phyloP scores from a whole-genome alignment of 1,140 invertebrate genomes.

The Halictus rubicundus region DNA sequence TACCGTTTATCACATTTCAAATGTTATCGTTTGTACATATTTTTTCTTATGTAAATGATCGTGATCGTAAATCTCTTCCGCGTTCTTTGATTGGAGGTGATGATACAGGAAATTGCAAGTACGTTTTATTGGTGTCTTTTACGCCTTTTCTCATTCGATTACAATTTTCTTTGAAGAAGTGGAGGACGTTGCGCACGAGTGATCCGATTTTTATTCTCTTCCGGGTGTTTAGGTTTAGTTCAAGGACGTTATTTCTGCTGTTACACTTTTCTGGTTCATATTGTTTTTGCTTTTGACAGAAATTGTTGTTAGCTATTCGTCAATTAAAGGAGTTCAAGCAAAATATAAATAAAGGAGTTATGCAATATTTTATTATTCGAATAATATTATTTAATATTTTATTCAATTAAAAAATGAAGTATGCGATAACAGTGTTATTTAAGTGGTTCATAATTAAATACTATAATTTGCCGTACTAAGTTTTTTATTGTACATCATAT shows the following conservation, averaged over 20 bases:
- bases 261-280: neutral
- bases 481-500: no score
- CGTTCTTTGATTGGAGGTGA: neutral
- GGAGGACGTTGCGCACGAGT: constrained; percentile 28
- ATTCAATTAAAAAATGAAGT: no score
- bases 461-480: no score
- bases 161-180: constrained; percentile 26
- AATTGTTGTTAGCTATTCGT: neutral
- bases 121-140: neutral
- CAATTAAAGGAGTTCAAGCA: neutral
- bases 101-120: neutral
- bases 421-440: no score
- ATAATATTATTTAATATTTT: no score
- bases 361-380: no score
- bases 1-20: no score
- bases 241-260: constrained; percentile 9
- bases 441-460: no score
- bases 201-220: constrained; percentile 3
- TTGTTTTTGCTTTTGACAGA: neutral
- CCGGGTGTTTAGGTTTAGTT: constrained; percentile 19
- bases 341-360: no score
- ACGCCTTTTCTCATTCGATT: neutral
- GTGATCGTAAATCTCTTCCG: neutral
- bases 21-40: no score
- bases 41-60: no score